Evolutionary conservation across 2,113 vertebrate species (phyloP).

Genomic region (Danionella cerebrum): DNA sequence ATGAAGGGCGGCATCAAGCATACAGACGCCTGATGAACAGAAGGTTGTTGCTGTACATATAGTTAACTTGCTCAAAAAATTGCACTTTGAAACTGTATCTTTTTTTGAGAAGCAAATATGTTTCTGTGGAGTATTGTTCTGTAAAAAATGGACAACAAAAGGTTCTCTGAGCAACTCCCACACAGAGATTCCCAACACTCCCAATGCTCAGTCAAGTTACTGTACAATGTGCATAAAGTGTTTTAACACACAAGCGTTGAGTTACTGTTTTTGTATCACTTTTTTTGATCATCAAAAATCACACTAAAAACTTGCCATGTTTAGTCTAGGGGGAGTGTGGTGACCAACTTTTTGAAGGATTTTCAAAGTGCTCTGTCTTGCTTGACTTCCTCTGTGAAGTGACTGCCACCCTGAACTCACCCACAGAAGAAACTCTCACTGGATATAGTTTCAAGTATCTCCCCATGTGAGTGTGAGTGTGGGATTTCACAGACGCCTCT

Average conservation of each 20-base stretch:
- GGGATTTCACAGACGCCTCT: too few species aligned
- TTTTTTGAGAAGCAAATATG: background rate
- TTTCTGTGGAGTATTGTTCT: background rate
- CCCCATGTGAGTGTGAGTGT: too few species aligned
- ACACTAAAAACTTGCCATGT: too few species aligned
- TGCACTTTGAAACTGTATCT: background rate
- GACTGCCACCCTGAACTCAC: too few species aligned
- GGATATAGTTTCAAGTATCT: too few species aligned
- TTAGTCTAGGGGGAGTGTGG: too few species aligned
- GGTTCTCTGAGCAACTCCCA: slow-evolving; percentile 5
- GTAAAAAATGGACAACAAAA: background rate
- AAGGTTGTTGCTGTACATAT: too few species aligned
- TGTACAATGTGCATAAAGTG: background rate
- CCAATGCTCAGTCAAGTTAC: background rate
- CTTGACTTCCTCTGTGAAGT: too few species aligned
- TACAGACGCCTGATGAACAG: background rate
- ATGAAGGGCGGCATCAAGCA: too few species aligned
- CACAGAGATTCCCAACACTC: slow-evolving; percentile 3
- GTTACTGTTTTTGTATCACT: background rate
- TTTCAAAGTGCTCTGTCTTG: too few species aligned
- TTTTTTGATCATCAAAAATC: background rate
- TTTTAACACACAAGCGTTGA: background rate
- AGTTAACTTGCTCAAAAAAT: background rate
- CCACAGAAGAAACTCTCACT: too few species aligned
- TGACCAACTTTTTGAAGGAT: too few species aligned